phyloP scores from a whole-genome alignment of 2,797 vertebrate species.

The Sciurus vulgaris region DNA sequence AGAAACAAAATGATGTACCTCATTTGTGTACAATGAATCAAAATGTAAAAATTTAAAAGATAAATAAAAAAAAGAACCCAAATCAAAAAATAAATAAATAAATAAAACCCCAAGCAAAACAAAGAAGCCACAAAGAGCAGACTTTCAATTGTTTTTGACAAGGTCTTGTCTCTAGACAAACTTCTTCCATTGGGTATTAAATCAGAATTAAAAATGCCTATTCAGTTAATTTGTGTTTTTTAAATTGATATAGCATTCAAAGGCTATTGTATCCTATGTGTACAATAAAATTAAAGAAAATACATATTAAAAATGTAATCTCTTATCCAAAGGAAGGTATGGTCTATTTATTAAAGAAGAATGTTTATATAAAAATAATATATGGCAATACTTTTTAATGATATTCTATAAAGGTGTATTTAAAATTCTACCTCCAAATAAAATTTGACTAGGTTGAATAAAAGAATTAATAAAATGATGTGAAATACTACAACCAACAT shows the following conservation, averaged over 20 bases:
- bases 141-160: conserved; percentile 58
- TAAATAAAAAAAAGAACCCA: no score
- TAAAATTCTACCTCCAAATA: conserved; percentile 41
- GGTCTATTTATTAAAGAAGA: background rate
- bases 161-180: conserved; percentile 52
- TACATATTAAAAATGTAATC: conserved; percentile 67
- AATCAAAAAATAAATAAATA: background rate
- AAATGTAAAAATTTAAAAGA: no score
- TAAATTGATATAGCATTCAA: conserved; percentile 45
- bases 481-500: background rate
- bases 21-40: no score
- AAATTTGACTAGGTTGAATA: background rate
- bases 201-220: conserved; percentile 67
- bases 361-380: conserved; percentile 51
- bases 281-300: conserved; percentile 59
- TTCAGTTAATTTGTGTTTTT: conserved; percentile 59
- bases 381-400: conserved; percentile 51
- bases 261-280: conserved; percentile 35
- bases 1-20: no score
- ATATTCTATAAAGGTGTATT: background rate
- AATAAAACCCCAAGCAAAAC: conserved; percentile 45
- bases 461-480: conserved; percentile 40
- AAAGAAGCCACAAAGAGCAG: conserved; percentile 44
- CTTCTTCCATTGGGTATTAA: conserved; percentile 61
- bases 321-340: conserved; percentile 63